These are phyloP conservation scores for Calyptommatus sinebrachiatus DNA, from an alignment of 2,113 vertebrate genomes.

Conservation along the genomic window DNA sequence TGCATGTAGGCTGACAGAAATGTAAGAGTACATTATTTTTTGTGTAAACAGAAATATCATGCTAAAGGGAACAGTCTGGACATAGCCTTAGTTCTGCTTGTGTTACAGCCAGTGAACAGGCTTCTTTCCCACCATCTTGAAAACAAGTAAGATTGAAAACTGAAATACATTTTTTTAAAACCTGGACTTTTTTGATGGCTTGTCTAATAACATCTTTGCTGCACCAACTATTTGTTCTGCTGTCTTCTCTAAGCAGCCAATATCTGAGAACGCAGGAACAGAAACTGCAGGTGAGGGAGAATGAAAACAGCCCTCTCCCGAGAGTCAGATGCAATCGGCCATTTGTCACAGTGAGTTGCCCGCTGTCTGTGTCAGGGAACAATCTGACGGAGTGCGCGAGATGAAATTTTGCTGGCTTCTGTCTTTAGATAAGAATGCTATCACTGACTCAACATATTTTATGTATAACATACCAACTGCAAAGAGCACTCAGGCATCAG, in stretches of 20 bases:
- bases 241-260: slow-evolving; percentile 51
- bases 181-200: slow-evolving; percentile 4
- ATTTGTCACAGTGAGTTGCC: slow-evolving; percentile 80
- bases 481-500: slow-evolving; percentile 94
- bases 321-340: slow-evolving; percentile 83
- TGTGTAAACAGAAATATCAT: neutral
- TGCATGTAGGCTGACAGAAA: too few species aligned
- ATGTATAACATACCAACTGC: slow-evolving; percentile 93
- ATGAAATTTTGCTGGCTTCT: slow-evolving; percentile 89
- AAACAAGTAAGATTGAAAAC: neutral
- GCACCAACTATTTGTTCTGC: neutral
- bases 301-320: slow-evolving; percentile 52
- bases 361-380: slow-evolving; percentile 85
- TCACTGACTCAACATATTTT: slow-evolving; percentile 97
- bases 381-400: slow-evolving; percentile 82
- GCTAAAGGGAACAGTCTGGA: neutral
- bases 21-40: too few species aligned
- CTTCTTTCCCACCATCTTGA: neutral
- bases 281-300: slow-evolving; percentile 21
- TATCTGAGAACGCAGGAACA: slow-evolving; percentile 52
- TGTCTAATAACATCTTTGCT: slow-evolving; percentile 16
- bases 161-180: neutral
- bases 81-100: neutral
- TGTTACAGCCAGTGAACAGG: neutral
- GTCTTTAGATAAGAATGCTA: slow-evolving; percentile 92